Percentiles rank a stretch among this genome's conserved stretches.
Evolutionary conservation across 2,113 vertebrate genomes (phyloP).

Genomic region (Naja naja): DNA sequence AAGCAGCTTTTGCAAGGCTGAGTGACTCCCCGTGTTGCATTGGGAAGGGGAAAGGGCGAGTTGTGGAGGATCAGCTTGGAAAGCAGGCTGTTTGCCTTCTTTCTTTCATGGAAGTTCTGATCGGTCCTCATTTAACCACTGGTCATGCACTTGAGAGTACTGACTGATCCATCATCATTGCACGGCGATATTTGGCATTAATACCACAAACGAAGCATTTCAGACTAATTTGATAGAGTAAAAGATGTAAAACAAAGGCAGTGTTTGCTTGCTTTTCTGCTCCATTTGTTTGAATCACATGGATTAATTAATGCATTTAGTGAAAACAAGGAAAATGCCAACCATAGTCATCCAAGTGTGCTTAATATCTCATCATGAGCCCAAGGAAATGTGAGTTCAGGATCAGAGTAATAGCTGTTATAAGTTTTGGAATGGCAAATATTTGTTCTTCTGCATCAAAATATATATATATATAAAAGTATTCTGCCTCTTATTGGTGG

Average conservation of each 20-base stretch:
- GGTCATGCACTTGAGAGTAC: not conserved
- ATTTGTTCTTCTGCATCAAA: not conserved
- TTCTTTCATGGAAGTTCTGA: not conserved
- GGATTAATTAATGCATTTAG: not conserved
- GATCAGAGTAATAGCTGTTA: not conserved
- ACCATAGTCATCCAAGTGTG: not conserved
- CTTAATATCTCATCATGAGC: not conserved
- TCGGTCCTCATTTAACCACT: not conserved
- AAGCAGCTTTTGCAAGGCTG: not conserved
- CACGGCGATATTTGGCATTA: not conserved
- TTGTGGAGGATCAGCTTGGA: too few species aligned
- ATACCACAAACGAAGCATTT: not conserved
- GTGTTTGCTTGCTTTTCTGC: too few species aligned
- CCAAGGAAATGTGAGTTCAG: not conserved
- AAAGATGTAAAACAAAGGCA: not conserved
- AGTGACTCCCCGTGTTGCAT: not conserved
- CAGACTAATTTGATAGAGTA: not conserved
- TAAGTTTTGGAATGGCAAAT: not conserved
- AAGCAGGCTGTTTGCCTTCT: not conserved
- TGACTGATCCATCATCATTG: not conserved
- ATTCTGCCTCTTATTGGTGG: not conserved
- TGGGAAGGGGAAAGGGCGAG: not conserved
- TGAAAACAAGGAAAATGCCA: not conserved
- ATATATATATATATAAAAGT: too few species aligned
- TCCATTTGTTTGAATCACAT: not conserved